Conservation (phyloP, 2,797 vertebrate genomes). For the Forpus xanthops region DNA sequence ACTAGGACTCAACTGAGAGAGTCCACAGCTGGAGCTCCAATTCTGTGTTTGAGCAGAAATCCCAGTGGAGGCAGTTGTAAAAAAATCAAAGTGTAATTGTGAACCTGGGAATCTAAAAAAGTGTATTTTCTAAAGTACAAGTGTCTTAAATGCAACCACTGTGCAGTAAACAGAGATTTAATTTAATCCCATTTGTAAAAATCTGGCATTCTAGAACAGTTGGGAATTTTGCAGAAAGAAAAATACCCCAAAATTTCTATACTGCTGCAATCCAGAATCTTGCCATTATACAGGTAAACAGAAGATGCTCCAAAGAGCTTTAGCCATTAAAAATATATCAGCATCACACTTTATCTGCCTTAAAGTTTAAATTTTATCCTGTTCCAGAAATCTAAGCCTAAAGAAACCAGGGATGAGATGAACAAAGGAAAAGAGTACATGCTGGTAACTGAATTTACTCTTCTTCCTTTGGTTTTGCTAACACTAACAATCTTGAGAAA, state of each 20-base stretch:
- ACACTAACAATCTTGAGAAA: not conserved
- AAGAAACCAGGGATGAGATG: not conserved
- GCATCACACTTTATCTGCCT: not conserved
- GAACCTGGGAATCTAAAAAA: slow-evolving; percentile 5
- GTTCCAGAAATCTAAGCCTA: not conserved
- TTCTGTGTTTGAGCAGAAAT: not conserved
- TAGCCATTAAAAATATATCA: not conserved
- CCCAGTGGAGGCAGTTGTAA: not conserved
- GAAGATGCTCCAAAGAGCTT: not conserved
- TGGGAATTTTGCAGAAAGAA: not conserved
- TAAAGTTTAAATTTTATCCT: not conserved
- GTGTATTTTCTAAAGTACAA: slow-evolving; percentile 6
- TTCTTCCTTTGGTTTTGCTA: not conserved
- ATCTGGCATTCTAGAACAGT: not conserved
- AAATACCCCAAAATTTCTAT: not conserved
- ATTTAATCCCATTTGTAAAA: not conserved
- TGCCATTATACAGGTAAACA: not conserved
- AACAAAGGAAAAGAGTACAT: not conserved
- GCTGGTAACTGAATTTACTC: not conserved
- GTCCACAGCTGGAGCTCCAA: not conserved
- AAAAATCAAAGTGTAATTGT: slow-evolving; percentile 37
- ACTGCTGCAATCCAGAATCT: not conserved
- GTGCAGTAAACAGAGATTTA: slow-evolving; percentile 8
- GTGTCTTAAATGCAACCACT: slow-evolving; percentile 16
- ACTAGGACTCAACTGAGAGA: not conserved